phyloP scores from a whole-genome alignment of 2,888 invertebrate genomes.

The Ophonus ardosiacus region DNA sequence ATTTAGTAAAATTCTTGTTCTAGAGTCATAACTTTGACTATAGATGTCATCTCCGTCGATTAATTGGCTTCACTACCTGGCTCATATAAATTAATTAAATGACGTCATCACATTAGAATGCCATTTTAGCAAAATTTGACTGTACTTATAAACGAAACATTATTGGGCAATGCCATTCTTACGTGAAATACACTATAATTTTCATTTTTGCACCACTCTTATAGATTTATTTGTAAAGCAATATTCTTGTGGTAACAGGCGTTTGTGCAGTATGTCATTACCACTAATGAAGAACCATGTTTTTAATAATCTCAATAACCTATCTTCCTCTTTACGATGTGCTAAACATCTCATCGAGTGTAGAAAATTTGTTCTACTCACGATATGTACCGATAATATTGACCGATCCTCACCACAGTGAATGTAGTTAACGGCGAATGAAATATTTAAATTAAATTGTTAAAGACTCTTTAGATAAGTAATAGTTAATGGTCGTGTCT shows the following conservation, averaged over 20 bases:
- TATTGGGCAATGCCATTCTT: too few species aligned
- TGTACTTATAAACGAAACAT: too few species aligned
- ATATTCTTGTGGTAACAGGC: background rate
- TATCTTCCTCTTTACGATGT: slow-evolving; percentile 8
- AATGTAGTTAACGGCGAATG: background rate
- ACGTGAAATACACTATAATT: too few species aligned
- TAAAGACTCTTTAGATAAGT: background rate
- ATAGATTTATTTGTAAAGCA: too few species aligned
- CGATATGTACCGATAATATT: slow-evolving; percentile 33
- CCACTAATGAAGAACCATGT: slow-evolving; percentile 7
- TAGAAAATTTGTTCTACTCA: slow-evolving; percentile 26
- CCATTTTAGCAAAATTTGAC: too few species aligned
- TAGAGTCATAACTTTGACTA: too few species aligned
- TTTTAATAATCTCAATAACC: background rate
- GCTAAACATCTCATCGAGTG: background rate
- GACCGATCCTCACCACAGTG: slow-evolving; percentile 6
- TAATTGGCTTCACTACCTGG: too few species aligned
- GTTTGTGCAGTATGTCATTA: background rate
- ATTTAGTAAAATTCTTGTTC: too few species aligned
- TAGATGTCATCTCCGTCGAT: too few species aligned
- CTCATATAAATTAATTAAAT: too few species aligned
- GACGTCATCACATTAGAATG: too few species aligned
- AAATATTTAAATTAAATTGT: slow-evolving; percentile 33
- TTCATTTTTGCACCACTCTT: too few species aligned
- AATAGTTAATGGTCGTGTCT: slow-evolving; percentile 6